Evolutionary conservation across 2,113 vertebrate genomes (phyloP).

Genomic region (Forbesichthys agassizii): DNA sequence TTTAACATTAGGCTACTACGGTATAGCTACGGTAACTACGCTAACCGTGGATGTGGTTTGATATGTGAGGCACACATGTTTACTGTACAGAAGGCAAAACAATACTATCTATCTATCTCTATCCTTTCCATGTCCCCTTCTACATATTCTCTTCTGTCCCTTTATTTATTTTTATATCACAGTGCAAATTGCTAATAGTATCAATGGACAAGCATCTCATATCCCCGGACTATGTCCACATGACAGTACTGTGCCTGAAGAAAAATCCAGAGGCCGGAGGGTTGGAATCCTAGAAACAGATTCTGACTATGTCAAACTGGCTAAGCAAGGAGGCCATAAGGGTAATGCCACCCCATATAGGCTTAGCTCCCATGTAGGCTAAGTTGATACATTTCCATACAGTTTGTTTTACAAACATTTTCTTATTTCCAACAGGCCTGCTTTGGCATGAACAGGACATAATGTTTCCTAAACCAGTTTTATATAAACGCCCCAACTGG

Average conservation of each 20-base stretch:
- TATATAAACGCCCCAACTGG: conserved; percentile 54
- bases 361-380: neutral
- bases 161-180: neutral
- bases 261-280: conserved; percentile 58
- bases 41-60: conserved; percentile 1
- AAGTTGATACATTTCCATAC: neutral
- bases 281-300: conserved; percentile 57
- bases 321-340: conserved; percentile 76
- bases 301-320: conserved; percentile 73
- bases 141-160: neutral
- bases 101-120: neutral
- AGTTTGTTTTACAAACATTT: neutral
- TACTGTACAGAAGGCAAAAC: too few species aligned
- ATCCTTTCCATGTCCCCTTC: neutral
- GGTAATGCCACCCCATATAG: conserved; percentile 43
- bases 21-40: neutral
- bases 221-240: conserved; percentile 71
- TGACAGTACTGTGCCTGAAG: conserved; percentile 24
- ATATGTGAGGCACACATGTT: neutral
- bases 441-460: conserved; percentile 57
- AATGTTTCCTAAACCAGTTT: conserved; percentile 9
- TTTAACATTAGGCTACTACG: neutral
- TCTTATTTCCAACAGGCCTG: conserved; percentile 52
- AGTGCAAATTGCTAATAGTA: neutral
- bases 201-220: conserved; percentile 61